A percentile compares a stretch with the other conserved stretches of the same genome.
These are phyloP conservation scores for Nephrocerus scutellatus DNA, from an alignment of 2,888 invertebrate species.

Conservation along the genomic window DNA sequence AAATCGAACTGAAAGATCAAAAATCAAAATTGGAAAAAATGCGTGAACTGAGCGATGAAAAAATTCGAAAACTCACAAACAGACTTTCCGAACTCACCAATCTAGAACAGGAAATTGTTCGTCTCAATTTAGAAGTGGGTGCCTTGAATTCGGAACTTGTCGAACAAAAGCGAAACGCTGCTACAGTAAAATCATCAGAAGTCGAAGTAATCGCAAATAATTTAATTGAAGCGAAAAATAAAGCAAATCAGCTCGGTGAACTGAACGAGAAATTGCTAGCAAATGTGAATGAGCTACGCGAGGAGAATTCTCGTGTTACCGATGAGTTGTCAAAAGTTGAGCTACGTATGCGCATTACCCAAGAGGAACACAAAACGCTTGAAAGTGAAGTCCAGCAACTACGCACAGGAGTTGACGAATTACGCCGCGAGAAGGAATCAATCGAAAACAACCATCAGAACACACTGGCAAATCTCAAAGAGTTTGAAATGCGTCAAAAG, in stretches of 20 bases:
- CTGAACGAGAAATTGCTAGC: conserved; percentile 22
- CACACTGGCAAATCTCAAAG: conserved; percentile 22
- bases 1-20: conserved; percentile 25
- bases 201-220: conserved; percentile 18
- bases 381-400: conserved; percentile 24
- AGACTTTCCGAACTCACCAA: conserved; percentile 21
- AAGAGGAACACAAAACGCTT: conserved; percentile 21
- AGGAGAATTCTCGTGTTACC: conserved; percentile 23
- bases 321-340: conserved; percentile 28
- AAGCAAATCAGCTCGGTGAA: conserved; percentile 19
- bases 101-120: conserved; percentile 28
- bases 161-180: conserved; percentile 17
- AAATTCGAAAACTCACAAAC: conserved; percentile 26
- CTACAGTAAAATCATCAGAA: conserved; percentile 18
- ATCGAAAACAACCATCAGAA: conserved; percentile 23
- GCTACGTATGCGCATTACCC: conserved; percentile 21
- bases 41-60: conserved; percentile 27
- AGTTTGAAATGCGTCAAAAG: conserved; percentile 21
- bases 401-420: conserved; percentile 19
- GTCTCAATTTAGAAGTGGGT: conserved; percentile 32
- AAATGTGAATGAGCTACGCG: conserved; percentile 15
- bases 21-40: conserved; percentile 28
- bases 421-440: conserved; percentile 22
- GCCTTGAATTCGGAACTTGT: conserved; percentile 30
- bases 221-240: conserved; percentile 19